Conservation (phyloP, 53 echinoderm and acorn worm genomes). For the Paracentrotus lividus region DNA sequence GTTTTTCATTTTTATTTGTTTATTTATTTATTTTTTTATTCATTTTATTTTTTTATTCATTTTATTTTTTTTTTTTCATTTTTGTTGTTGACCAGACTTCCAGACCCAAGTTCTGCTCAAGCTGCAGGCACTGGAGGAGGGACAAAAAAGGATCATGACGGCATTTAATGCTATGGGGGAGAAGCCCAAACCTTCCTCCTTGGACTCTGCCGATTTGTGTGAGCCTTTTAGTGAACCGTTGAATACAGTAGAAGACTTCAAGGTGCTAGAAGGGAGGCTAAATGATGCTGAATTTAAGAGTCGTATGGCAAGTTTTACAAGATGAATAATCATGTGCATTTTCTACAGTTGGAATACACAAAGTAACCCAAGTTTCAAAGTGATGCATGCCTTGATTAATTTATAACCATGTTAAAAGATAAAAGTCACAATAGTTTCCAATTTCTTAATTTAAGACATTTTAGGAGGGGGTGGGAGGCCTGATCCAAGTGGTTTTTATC, state of each 20-base stretch:
- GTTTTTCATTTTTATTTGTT: conserved; percentile 21
- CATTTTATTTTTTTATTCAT: too few relatives aligned
- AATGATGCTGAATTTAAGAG: conserved; percentile 44
- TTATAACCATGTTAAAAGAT: conserved; percentile 51
- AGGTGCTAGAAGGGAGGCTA: conserved; percentile 46
- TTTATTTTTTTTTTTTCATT: conserved; percentile 50
- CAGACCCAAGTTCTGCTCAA: conserved; percentile 37
- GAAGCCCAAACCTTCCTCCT: conserved; percentile 55
- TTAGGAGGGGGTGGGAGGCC: conserved; percentile 45
- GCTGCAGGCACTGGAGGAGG: conserved; percentile 59
- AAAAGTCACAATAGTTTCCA: conserved; percentile 49
- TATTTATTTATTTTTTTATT: too few relatives aligned
- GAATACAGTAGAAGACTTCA: conserved; percentile 38
- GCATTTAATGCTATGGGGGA: conserved; percentile 49
- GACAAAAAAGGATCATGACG: conserved; percentile 48
- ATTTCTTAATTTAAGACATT: conserved; percentile 48
- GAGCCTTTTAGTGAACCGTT: conserved; percentile 56
- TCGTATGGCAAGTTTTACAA: conserved; percentile 54
- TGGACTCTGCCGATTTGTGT: conserved; percentile 49
- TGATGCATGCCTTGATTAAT: conserved; percentile 48
- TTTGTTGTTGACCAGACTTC: conserved; percentile 51
- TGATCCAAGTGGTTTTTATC: conserved; percentile 44
- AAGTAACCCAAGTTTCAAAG: conserved; percentile 38
- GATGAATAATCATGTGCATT: conserved; percentile 51
- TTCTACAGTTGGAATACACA: conserved; percentile 40